These are phyloP conservation scores for Synodontis membranacea DNA, from an alignment of 2,113 vertebrate genomes.

Conservation along the genomic window DNA sequence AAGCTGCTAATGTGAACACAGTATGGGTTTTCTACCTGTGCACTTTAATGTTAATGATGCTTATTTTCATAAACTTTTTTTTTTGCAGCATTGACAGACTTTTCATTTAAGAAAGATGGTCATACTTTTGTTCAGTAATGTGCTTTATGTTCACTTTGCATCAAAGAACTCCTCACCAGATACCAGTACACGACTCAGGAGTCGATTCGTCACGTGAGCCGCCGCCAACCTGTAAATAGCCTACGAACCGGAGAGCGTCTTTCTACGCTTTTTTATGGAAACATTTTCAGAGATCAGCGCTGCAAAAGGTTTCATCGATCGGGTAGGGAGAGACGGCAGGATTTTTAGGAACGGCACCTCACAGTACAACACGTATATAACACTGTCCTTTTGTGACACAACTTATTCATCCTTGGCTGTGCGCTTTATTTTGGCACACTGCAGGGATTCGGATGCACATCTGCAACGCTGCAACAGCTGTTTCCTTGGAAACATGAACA, in stretches of 20 bases:
- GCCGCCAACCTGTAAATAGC: neutral
- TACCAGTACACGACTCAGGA: neutral
- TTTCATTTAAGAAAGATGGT: too few relatives aligned
- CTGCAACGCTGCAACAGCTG: slow-evolving; percentile 51
- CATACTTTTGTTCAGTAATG: too few relatives aligned
- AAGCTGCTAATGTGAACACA: too few relatives aligned
- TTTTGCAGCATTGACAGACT: too few relatives aligned
- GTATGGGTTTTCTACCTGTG: too few relatives aligned
- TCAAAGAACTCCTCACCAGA: neutral
- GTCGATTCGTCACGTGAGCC: neutral
- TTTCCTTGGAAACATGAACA: slow-evolving; percentile 55
- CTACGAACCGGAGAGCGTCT: neutral
- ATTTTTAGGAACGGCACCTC: neutral
- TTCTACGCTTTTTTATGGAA: neutral
- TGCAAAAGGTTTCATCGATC: neutral
- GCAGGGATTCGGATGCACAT: slow-evolving; percentile 27
- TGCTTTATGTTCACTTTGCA: neutral
- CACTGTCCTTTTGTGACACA: neutral
- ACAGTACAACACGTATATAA: neutral
- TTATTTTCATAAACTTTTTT: too few relatives aligned
- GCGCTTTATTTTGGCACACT: slow-evolving; percentile 46
- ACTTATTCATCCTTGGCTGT: neutral
- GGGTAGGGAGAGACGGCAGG: neutral
- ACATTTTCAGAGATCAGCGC: neutral
- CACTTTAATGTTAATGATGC: too few relatives aligned